Evolutionary conservation across 2,888 invertebrate species (phyloP).

Genomic region (Itoplectis maculator): DNA sequence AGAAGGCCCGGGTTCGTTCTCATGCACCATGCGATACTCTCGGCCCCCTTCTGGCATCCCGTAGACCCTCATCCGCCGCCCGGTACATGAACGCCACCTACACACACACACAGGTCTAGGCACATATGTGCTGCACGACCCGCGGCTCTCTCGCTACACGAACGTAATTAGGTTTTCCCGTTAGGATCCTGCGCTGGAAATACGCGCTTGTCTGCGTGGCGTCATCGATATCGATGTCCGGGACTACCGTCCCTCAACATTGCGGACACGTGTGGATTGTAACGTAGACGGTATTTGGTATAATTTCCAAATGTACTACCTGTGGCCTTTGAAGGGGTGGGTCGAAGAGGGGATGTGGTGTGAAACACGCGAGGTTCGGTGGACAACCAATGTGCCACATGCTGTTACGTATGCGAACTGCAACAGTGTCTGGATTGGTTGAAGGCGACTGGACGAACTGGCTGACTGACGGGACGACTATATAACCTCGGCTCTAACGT

Average conservation of each 20-base stretch:
- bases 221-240: conserved; percentile 61
- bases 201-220: conserved; percentile 40
- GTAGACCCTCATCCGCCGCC: not conserved
- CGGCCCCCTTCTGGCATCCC: not conserved
- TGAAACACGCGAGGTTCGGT: not conserved
- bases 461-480: conserved; percentile 6
- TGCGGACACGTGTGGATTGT: not conserved
- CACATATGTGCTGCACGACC: not conserved
- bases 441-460: not conserved
- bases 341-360: too few species aligned
- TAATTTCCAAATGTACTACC: not conserved
- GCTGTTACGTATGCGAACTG: not conserved
- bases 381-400: not conserved
- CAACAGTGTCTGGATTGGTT: not conserved
- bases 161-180: conserved; percentile 77
- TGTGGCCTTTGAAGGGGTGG: too few species aligned
- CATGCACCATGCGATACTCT: conserved; percentile 1
- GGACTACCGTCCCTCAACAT: conserved; percentile 49
- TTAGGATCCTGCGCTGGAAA: conserved; percentile 62
- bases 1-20: conserved; percentile 35
- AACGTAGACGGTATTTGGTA: conserved; percentile 3
- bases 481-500: conserved; percentile 12
- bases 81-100: too few species aligned
- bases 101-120: not conserved
- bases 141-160: not conserved